Base-by-base conservation (phyloP, 2,888 invertebrate genomes). In the Drosophila trichaetosa region DNA sequence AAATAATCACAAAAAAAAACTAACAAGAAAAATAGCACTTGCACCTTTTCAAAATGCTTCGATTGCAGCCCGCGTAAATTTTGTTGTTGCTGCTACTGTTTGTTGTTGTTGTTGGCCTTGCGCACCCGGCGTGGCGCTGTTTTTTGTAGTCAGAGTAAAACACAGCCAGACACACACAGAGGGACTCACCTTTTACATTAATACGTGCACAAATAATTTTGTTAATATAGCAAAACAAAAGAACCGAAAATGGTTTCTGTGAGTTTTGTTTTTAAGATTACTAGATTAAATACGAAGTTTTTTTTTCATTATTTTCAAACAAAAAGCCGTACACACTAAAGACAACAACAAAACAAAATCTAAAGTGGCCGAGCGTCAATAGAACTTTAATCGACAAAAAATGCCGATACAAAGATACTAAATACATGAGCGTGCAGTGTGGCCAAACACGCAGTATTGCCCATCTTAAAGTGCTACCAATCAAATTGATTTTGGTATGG, bases 141-240 rank as follows among this genome's bases (percentile, higher is more conserved):
- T 31, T 60, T 38, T 38, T 53, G n/a, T 21, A 36, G 33, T 36
- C 24, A 16, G 48, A 24, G 13, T 7, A 18, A 36, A 56, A 7
- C 7, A 21, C 5, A 38, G 38, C 42, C 33, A 67, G 33, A 42
- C 33, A 21, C 49, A 24, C 24, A 1, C 8, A 16, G 8, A 16
- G 16, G 16, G 2, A 71, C 82, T 80, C 53, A 80, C 79, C 80
- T 82, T 75, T 79, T 71, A 80, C 82, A 80, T 75, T 75, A 75
- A 81, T 78, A 78, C 69, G 67, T 67, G 71, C 78, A 81, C 75
- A 72, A 70, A 42, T 60, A 87, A 84, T 83, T 84, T 89, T 61
- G 73, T 68, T 21, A 51, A 38, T 68, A 21, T 62, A n/a, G 57
- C 46, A 52, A 38, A 40, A 52, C 46, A 66, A 64, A 48, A 46